Base-by-base conservation (phyloP, 1,140 invertebrate genomes). In the Lepidurus apus region DNA sequence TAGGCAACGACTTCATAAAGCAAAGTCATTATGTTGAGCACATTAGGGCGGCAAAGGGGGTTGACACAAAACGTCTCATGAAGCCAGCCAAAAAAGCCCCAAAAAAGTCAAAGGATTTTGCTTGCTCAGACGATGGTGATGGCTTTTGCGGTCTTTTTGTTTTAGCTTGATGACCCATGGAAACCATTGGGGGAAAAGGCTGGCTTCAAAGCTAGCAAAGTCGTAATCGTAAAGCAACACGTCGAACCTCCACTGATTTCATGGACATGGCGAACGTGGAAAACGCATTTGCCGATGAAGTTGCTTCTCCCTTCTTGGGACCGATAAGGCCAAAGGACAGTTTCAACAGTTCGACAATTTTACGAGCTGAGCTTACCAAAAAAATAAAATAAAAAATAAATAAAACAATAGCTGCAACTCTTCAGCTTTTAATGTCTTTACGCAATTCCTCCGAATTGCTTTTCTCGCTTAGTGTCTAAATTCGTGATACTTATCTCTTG, bases 1-100 rank as follows among this genome's bases (percentile, higher is more conserved):
- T 65, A 65, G 53, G 53, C 53, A 65, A 65, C 53, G 53, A 65
- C 53, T 65, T 65, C 53, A 65, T 65, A 65, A 65, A 65, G 53
- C 53, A 65, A 65, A 65, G 53, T 21, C 53, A 65, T 65, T 65
- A 65, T 65, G 53, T 21, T 65, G 53, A 65, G 53, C 53, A 65
- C 53, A 65, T 65, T 65, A 65, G 53, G 53, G 53, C 53, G 53
- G 53, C 13, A 65, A 65, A 65, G 53, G 53, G 34, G 53, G 21
- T 65, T 65, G 53, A 65, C 53, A 65, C 53, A 65, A 65, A 34
- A 65, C 21, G 53, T 65, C 53, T n/a, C 53, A 21, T 65, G 53
- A 65, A 65, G 17, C 53, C 13, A 65, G 53, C 8, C 17, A 21
- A 65, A 65, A n/a, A 13, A 10, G n/a, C n/a, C n/a, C 13, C 13